These are phyloP conservation scores for Nibea albiflora DNA, from an alignment of 2,113 vertebrate genomes.

Conservation along the genomic window DNA sequence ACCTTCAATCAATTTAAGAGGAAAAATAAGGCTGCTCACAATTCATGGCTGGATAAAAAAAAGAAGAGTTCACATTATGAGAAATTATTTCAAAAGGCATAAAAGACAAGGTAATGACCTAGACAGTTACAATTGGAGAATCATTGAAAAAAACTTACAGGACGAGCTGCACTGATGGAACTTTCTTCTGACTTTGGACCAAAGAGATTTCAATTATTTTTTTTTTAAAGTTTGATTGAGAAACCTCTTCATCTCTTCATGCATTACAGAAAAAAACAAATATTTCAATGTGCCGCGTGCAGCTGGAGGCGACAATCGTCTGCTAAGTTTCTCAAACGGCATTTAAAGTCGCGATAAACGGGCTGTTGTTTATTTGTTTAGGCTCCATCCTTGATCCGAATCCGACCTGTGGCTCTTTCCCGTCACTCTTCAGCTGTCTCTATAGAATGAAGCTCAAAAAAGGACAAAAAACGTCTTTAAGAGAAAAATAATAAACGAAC, in stretches of 20 bases:
- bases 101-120: conserved; percentile 65
- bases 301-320: conserved; percentile 19
- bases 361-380: no score
- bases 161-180: conserved; percentile 37
- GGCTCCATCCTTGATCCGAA: no score
- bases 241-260: conserved; percentile 21
- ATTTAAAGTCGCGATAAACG: conserved; percentile 31
- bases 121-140: conserved; percentile 43
- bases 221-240: conserved; percentile 30
- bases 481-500: conserved; percentile 37
- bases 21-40: conserved; percentile 33
- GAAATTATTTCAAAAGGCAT: conserved; percentile 55
- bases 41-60: conserved; percentile 44
- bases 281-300: conserved; percentile 31
- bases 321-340: neutral
- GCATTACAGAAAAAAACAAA: conserved; percentile 29
- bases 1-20: conserved; percentile 26
- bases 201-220: conserved; percentile 43
- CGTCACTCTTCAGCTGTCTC: no score
- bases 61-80: conserved; percentile 40
- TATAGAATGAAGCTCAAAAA: no score
- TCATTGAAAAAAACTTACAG: conserved; percentile 20
- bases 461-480: no score
- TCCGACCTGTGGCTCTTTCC: no score
- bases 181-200: conserved; percentile 52